Conservation (phyloP, 2,113 vertebrate genomes). For the Grantiella picta region DNA sequence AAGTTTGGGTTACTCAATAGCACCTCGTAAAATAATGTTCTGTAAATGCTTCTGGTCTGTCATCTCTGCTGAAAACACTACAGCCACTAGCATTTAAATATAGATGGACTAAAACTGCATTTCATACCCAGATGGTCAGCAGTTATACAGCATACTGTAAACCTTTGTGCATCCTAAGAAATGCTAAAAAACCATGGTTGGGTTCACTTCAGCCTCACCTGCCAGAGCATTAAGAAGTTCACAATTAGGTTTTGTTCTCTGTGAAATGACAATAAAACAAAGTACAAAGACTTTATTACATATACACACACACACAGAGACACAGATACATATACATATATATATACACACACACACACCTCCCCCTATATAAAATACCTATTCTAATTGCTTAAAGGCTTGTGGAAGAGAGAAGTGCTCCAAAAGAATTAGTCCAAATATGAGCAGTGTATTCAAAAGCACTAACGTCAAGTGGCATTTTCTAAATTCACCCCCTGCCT, state of each 20-base stretch:
- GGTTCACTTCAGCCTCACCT: not conserved
- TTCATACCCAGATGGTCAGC: not conserved
- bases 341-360: not conserved
- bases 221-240: not conserved
- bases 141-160: not conserved
- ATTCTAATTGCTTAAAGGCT: not conserved
- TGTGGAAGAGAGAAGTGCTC: not conserved
- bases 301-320: accelerated
- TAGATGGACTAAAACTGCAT: accelerated
- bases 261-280: not conserved
- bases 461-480: not conserved
- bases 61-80: not conserved
- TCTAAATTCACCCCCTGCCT: not conserved
- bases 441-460: not conserved
- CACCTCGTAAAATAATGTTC: not conserved
- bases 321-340: too few species aligned
- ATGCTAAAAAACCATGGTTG: accelerated
- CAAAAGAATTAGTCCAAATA: not conserved
- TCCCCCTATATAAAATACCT: not conserved
- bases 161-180: not conserved
- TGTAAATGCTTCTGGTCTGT: not conserved
- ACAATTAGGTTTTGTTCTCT: not conserved
- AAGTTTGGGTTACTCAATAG: not conserved
- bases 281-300: not conserved
- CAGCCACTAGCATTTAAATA: not conserved